A percentile compares a stretch with the other conserved stretches of the same genome.
These are phyloP conservation scores for Nerophis ophidion DNA, from an alignment of 2,113 vertebrate genomes.

Conservation along the genomic window DNA sequence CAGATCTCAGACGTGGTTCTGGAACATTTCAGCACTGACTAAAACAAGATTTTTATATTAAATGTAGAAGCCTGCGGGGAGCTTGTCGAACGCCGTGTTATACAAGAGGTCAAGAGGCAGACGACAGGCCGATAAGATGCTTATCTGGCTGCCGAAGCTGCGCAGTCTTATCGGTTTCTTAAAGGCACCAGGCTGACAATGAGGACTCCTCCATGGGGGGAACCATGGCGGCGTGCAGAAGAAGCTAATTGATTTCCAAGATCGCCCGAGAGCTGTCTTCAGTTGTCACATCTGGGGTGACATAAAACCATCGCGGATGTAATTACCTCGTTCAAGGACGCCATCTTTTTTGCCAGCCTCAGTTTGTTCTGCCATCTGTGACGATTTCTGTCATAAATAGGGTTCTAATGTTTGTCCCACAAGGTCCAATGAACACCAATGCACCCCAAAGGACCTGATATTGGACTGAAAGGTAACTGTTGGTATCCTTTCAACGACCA, in stretches of 20 bases:
- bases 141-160: constrained; percentile 46
- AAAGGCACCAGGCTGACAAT: constrained; percentile 44
- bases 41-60: not conserved
- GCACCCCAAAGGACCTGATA: not conserved
- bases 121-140: constrained; percentile 64
- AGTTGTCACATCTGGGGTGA: not conserved
- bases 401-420: not conserved
- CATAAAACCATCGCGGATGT: not conserved
- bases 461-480: no score
- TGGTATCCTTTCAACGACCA: no score
- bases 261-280: constrained; percentile 10
- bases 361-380: constrained; percentile 1
- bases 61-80: constrained; percentile 35
- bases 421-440: not conserved
- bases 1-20: not conserved
- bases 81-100: constrained; percentile 42
- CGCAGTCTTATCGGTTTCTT: constrained; percentile 41
- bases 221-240: constrained; percentile 13
- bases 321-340: constrained; percentile 8
- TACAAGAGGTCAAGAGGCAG: constrained; percentile 55
- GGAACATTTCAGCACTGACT: not conserved
- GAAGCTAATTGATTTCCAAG: constrained; percentile 22
- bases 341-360: not conserved
- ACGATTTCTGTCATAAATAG: not conserved
- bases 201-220: constrained; percentile 37